Percentiles rank a stretch among this genome's conserved stretches.
Evolutionary conservation across 1,140 invertebrate genomes (phyloP).

Genomic region (Heliothis subflexa): DNA sequence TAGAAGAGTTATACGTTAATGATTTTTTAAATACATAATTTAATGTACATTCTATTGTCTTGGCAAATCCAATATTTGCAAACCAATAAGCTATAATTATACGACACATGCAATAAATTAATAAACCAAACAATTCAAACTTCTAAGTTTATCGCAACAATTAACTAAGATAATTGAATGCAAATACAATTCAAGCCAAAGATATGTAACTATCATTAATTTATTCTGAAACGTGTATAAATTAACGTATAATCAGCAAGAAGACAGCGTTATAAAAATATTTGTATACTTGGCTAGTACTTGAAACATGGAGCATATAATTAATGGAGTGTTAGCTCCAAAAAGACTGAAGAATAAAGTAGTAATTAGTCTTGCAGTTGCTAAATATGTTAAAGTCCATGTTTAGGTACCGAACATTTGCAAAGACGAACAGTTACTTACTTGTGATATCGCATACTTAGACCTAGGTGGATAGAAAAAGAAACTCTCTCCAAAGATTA

Average conservation of each 20-base stretch:
- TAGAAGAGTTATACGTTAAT: no score
- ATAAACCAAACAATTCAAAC: constrained; percentile 41
- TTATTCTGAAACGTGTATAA: constrained; percentile 51
- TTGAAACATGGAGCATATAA: neutral
- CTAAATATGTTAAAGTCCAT: no score
- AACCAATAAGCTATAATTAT: neutral
- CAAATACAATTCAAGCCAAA: constrained; percentile 21
- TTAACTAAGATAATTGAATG: constrained; percentile 18
- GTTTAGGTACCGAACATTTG: no score
- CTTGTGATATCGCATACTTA: no score
- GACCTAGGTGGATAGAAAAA: no score
- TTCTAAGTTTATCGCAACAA: constrained; percentile 4
- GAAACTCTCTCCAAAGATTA: no score
- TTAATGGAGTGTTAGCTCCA: neutral
- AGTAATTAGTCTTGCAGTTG: no score
- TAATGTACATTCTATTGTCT: no score
- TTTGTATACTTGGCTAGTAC: constrained; percentile 25
- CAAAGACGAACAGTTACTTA: no score
- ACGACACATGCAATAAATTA: constrained; percentile 21
- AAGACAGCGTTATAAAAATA: constrained; percentile 63
- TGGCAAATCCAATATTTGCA: no score
- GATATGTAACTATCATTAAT: constrained; percentile 32
- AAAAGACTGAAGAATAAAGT: no score
- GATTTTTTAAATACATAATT: no score
- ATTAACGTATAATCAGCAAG: constrained; percentile 69